These are phyloP conservation scores for Prolemur simus DNA, from an alignment of 2,113 vertebrate species.

Conservation along the genomic window DNA sequence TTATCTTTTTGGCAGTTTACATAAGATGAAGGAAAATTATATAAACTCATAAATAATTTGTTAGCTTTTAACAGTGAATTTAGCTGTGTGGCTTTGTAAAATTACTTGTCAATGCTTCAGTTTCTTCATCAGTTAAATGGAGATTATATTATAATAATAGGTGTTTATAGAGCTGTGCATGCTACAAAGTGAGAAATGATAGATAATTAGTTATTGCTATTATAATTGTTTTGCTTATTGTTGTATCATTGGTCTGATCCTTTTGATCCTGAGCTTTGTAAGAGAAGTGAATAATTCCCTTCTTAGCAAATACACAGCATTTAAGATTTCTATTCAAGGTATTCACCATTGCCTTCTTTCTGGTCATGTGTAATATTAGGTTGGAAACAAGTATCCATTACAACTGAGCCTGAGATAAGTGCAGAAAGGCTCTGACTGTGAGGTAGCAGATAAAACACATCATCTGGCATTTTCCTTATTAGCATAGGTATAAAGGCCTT, in stretches of 20 bases:
- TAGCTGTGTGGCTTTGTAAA: background rate
- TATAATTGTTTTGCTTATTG: background rate
- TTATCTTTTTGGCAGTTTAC: background rate
- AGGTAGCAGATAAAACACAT: background rate
- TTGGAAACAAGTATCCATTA: background rate
- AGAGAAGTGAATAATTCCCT: background rate
- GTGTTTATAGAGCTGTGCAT: background rate
- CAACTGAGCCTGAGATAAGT: background rate
- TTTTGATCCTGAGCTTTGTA: background rate
- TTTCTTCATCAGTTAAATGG: background rate
- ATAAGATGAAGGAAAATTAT: background rate
- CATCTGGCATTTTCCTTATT: slow-evolving; percentile 18
- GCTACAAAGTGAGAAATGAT: background rate
- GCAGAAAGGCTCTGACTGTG: background rate
- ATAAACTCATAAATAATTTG: background rate
- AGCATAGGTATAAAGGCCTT: background rate
- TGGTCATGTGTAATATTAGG: background rate
- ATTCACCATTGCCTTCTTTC: background rate
- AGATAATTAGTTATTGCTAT: background rate
- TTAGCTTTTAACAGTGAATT: background rate
- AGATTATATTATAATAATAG: background rate
- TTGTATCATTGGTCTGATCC: background rate
- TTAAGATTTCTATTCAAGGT: background rate
- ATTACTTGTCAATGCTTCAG: background rate
- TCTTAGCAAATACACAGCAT: background rate